A percentile compares a stretch with the other conserved stretches of the same genome.
Conservation (phyloP, 2,888 invertebrate genomes). For the Lepeophtheirus nordmannii region DNA sequence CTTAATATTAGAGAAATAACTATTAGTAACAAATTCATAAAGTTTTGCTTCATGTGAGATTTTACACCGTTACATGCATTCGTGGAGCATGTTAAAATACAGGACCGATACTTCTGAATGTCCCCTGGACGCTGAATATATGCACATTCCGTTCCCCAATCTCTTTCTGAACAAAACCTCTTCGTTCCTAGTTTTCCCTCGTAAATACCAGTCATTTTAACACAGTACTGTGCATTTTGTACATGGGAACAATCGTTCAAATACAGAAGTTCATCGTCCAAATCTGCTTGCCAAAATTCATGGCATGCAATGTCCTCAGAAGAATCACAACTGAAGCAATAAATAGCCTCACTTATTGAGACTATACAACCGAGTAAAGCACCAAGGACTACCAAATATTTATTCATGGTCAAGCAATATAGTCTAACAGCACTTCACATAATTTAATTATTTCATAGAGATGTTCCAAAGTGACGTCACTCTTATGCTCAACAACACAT, state of each 20-base stretch:
- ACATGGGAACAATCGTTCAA: conserved; percentile 26
- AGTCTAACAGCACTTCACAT: too few species aligned
- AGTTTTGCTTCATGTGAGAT: not conserved
- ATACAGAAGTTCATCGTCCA: not conserved
- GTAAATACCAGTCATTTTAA: conserved; percentile 42
- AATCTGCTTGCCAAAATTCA: not conserved
- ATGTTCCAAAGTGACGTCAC: too few species aligned
- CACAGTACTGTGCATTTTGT: conserved; percentile 35
- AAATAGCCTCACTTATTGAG: too few species aligned
- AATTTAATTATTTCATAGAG: too few species aligned
- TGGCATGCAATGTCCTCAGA: not conserved
- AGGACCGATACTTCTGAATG: conserved; percentile 61
- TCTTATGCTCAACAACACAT: too few species aligned
- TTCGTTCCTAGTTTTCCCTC: conserved; percentile 44
- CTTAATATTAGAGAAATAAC: too few species aligned
- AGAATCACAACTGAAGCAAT: not conserved
- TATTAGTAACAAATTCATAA: too few species aligned
- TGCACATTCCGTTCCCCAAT: conserved; percentile 76
- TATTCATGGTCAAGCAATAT: too few species aligned
- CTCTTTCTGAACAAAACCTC: conserved; percentile 65
- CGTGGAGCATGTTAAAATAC: conserved; percentile 64
- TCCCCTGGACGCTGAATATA: conserved; percentile 75
- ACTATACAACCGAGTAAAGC: too few species aligned
- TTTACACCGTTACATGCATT: conserved; percentile 61
- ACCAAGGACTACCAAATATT: too few species aligned